Conservation (phyloP, 2,797 vertebrate species). For the Helarctos malayanus region DNA sequence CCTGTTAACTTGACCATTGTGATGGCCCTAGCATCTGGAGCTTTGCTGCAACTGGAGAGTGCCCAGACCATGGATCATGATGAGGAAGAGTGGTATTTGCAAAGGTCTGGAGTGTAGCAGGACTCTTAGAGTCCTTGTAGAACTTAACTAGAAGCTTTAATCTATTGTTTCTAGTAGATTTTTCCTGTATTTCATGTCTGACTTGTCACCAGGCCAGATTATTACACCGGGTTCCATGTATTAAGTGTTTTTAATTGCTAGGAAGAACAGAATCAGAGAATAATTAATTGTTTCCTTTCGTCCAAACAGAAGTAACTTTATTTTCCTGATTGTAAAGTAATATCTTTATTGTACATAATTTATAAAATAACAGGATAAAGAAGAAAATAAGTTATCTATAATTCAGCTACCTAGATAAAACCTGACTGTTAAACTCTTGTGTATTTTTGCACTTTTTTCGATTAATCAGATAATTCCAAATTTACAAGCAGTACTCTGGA, state of each 20-base stretch:
- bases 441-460: conserved; percentile 17
- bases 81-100: neutral
- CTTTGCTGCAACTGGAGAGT: neutral
- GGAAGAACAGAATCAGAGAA: conserved; percentile 44
- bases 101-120: neutral
- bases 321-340: conserved; percentile 38
- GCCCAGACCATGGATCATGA: neutral
- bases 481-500: neutral
- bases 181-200: conserved; percentile 7
- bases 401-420: neutral
- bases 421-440: neutral
- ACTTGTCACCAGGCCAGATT: conserved; percentile 1
- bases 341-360: neutral
- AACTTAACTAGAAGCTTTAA: neutral
- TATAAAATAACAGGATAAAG: conserved; percentile 44
- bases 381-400: conserved; percentile 16
- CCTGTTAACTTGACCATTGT: neutral
- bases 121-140: neutral
- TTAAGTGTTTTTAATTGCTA: conserved; percentile 37
- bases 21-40: neutral
- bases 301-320: conserved; percentile 40
- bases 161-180: neutral
- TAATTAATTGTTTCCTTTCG: conserved; percentile 47
- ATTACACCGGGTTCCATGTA: neutral
- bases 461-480: conserved; percentile 26